phyloP scores from a whole-genome alignment of 1,140 invertebrate genomes.

The Listronotus bonariensis region DNA sequence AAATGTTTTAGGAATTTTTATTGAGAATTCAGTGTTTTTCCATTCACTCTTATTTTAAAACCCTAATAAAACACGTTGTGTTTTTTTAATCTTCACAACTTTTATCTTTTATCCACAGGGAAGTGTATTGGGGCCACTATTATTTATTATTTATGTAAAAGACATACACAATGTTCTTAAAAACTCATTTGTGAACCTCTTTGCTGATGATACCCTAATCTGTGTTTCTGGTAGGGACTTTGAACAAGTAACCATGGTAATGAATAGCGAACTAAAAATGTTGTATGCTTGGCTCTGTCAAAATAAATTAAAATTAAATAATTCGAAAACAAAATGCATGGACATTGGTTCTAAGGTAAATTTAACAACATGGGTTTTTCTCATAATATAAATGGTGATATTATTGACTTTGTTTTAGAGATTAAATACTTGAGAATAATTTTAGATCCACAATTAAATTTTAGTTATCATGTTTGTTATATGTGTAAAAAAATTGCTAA shows the following conservation, averaged over 20 bases:
- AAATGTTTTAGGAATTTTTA: no score
- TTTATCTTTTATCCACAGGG: no score
- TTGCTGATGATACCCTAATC: constrained; percentile 10
- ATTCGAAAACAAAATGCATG: constrained; percentile 7
- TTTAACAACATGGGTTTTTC: no score
- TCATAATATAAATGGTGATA: no score
- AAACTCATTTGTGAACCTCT: constrained; percentile 11
- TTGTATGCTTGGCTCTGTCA: constrained; percentile 2
- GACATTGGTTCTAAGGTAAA: not conserved
- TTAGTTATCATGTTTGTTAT: not conserved
- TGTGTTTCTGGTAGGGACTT: constrained; percentile 6
- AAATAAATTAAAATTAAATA: constrained; percentile 16
- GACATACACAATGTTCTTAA: not conserved
- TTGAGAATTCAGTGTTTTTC: no score
- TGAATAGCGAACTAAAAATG: constrained; percentile 1
- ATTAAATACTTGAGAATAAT: not conserved
- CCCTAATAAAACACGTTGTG: no score
- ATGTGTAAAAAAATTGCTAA: not conserved
- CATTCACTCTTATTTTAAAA: no score
- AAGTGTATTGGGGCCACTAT: constrained; percentile 1
- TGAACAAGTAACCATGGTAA: not conserved
- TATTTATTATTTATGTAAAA: constrained; percentile 5
- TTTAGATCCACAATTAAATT: not conserved
- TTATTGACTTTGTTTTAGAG: no score
- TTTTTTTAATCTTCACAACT: no score